A percentile compares a stretch with the other conserved stretches of the same genome.
Conservation (phyloP, 2,113 vertebrate species). For the Bolborhynchus lineola region DNA sequence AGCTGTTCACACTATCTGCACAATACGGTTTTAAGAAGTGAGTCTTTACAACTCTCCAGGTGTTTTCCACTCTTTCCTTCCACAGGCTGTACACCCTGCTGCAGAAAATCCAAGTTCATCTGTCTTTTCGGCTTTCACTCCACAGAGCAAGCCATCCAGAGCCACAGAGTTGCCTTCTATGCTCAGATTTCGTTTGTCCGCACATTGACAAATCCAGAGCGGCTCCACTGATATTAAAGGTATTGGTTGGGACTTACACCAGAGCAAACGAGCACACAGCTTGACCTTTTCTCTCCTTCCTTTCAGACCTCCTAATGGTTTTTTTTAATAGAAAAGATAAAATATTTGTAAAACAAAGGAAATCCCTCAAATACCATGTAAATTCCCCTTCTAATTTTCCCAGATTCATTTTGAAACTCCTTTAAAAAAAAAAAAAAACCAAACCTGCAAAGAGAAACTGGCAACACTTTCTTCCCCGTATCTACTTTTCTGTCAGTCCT, state of each 20-base stretch:
- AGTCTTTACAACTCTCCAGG: accelerated
- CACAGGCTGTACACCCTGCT: accelerated
- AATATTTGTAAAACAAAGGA: slow-evolving; percentile 58
- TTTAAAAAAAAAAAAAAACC: not conserved
- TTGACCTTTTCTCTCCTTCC: slow-evolving; percentile 59
- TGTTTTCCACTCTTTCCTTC: not conserved
- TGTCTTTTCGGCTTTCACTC: accelerated
- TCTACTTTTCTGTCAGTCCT: accelerated
- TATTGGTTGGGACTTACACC: slow-evolving; percentile 40
- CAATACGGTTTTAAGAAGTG: accelerated
- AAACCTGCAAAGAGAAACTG: not conserved
- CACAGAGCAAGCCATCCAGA: accelerated
- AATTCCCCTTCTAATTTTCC: slow-evolving; percentile 57
- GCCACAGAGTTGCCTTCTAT: accelerated
- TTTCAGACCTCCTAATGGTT: slow-evolving; percentile 13
- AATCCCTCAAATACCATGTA: slow-evolving; percentile 66
- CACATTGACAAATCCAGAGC: slow-evolving; percentile 3
- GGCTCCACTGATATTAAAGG: slow-evolving; percentile 20
- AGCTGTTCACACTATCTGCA: accelerated
- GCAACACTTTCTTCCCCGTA: accelerated
- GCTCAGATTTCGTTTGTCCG: not conserved
- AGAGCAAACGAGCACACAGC: slow-evolving; percentile 39
- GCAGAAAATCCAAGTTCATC: no score
- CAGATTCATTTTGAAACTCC: not conserved
- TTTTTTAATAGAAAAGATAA: slow-evolving; percentile 55